A percentile compares a stretch with the other conserved stretches of the same genome.
These are phyloP conservation scores for Drosophila tropicalis DNA, from an alignment of 1,140 invertebrate species.

Conservation along the genomic window DNA sequence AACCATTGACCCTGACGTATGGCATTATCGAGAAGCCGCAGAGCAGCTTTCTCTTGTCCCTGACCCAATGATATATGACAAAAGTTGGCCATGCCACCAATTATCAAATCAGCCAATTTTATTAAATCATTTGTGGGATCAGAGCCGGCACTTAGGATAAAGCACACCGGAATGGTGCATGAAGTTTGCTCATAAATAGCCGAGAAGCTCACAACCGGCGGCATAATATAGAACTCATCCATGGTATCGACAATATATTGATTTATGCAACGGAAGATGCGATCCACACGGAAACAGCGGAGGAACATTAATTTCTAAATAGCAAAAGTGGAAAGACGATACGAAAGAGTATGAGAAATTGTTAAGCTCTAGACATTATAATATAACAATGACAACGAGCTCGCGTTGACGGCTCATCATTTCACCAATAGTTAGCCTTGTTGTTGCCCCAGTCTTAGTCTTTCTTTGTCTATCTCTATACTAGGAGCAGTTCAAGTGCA, in stretches of 20 bases:
- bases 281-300: conserved; percentile 93
- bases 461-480: conserved; percentile 16
- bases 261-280: conserved; percentile 91
- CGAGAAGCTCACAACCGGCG: conserved; percentile 92
- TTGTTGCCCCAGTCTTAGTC: conserved; percentile 31
- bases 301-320: conserved; percentile 90
- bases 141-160: conserved; percentile 93
- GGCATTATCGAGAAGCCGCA: conserved; percentile 89
- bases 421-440: conserved; percentile 42
- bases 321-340: background rate
- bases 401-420: conserved; percentile 49
- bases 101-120: conserved; percentile 90
- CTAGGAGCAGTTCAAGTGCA: conserved; percentile 63
- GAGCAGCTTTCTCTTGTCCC: conserved; percentile 92
- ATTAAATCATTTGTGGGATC: conserved; percentile 95
- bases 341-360: conserved; percentile 28
- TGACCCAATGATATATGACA: conserved; percentile 94
- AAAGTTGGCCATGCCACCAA: conserved; percentile 89
- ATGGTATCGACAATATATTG: conserved; percentile 91
- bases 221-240: conserved; percentile 93
- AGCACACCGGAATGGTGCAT: conserved; percentile 91
- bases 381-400: conserved; percentile 55
- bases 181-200: conserved; percentile 92
- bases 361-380: conserved; percentile 41
- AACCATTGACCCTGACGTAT: conserved; percentile 93